Conservation (phyloP, 2,888 invertebrate species). For the Graphium colonna region DNA sequence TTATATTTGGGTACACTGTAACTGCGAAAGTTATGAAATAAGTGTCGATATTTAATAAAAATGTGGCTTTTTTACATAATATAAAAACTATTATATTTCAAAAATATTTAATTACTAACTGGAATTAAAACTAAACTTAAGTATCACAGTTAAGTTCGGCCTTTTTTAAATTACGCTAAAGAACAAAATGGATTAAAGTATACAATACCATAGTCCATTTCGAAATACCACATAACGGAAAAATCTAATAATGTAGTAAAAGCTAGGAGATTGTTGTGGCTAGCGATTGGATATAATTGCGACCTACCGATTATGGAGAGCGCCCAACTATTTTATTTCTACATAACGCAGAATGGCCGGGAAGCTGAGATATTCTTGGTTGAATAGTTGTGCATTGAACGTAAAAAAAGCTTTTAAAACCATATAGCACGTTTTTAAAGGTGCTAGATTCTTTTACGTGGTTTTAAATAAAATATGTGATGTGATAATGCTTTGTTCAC, state of each 20-base stretch:
- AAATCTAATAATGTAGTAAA: constrained; percentile 8
- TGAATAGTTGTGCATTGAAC: constrained; percentile 12
- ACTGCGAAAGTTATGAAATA: not conserved
- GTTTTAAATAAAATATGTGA: not conserved
- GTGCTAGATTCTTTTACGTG: not conserved
- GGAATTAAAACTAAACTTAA: too few species aligned
- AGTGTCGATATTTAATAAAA: not conserved
- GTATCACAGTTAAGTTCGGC: too few species aligned
- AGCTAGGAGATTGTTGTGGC: constrained; percentile 11
- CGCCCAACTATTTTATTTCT: constrained; percentile 33
- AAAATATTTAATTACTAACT: too few species aligned
- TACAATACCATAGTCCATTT: not conserved
- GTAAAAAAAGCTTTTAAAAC: constrained; percentile 15
- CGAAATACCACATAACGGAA: not conserved
- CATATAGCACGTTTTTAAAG: constrained; percentile 2
- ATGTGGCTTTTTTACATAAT: not conserved
- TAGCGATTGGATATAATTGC: constrained; percentile 41
- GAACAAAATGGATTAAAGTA: too few species aligned
- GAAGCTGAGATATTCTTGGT: constrained; percentile 19
- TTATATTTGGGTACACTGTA: too few species aligned
- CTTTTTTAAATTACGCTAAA: too few species aligned
- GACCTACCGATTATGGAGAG: constrained; percentile 46
- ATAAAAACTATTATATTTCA: not conserved
- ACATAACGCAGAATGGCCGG: constrained; percentile 41
- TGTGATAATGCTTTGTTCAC: too few species aligned